A percentile compares a stretch with the other conserved stretches of the same genome.
Evolutionary conservation across 2,113 vertebrate species (phyloP).

Genomic region (Callopanchax toddi): DNA sequence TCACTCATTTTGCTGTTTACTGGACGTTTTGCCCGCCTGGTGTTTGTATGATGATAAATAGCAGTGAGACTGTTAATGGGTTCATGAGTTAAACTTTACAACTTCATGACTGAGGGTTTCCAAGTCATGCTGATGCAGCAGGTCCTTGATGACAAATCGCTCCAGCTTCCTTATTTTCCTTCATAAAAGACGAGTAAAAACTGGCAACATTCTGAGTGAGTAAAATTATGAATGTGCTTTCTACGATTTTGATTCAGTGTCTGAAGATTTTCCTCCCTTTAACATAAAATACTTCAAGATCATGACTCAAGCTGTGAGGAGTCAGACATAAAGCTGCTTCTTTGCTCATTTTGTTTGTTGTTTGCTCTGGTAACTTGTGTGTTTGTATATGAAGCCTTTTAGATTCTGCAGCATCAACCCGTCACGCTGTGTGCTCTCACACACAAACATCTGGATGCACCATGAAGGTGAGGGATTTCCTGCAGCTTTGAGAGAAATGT

Average conservation of each 20-base stretch:
- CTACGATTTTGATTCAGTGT: neutral
- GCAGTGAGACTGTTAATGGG: too few relatives aligned
- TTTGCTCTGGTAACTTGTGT: neutral
- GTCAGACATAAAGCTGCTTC: neutral
- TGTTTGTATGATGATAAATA: neutral
- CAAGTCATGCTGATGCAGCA: constrained; percentile 42
- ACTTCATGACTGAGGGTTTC: constrained; percentile 5
- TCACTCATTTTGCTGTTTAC: neutral
- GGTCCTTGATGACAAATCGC: too few relatives aligned
- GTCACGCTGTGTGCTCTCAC: constrained; percentile 9
- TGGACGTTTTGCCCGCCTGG: neutral
- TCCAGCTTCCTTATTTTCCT: constrained; percentile 15
- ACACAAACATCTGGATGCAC: constrained; percentile 30
- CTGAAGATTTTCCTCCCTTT: neutral
- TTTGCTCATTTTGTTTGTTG: neutral
- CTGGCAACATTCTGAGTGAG: too few relatives aligned
- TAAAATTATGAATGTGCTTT: constrained; percentile 7
- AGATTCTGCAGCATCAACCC: neutral
- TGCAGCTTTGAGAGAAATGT: neutral
- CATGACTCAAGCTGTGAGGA: neutral
- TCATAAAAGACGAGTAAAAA: too few relatives aligned
- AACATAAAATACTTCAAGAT: too few relatives aligned
- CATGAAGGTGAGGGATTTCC: constrained; percentile 16
- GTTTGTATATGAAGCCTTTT: neutral
- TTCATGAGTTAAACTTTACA: too few relatives aligned